A percentile compares a stretch with the other conserved stretches of the same genome.
Conservation (phyloP, 37 sponge, comb jelly and placozoan genomes). For the Agelas oroides region DNA sequence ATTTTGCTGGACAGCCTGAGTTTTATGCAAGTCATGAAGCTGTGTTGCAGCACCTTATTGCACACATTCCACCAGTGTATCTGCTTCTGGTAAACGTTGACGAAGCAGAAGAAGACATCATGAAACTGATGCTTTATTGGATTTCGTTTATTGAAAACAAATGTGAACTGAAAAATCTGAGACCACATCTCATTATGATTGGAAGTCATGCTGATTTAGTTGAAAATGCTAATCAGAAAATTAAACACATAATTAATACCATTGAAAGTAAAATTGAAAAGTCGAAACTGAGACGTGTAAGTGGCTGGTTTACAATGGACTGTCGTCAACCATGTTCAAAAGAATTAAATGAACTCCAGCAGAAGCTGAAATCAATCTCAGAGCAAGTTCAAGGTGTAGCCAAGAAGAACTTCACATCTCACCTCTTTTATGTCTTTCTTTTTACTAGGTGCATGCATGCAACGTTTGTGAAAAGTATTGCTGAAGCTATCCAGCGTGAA, state of each 20-base stretch:
- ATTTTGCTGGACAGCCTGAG: slow-evolving; percentile 44
- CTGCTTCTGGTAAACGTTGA: slow-evolving; percentile 35
- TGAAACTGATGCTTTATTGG: slow-evolving; percentile 16
- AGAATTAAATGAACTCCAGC: too few relatives aligned
- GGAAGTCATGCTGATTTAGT: slow-evolving; percentile 21
- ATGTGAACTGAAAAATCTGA: not conserved
- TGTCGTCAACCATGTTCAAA: too few relatives aligned
- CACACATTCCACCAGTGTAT: slow-evolving; percentile 5
- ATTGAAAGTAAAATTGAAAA: too few relatives aligned
- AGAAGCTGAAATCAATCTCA: too few relatives aligned
- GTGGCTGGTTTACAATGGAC: too few relatives aligned
- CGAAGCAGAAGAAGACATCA: slow-evolving; percentile 16
- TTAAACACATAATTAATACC: not conserved
- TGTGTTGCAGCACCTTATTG: slow-evolving; percentile 2
- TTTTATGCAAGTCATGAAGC: slow-evolving; percentile 34
- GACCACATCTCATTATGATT: slow-evolving; percentile 23
- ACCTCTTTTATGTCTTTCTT: too few relatives aligned
- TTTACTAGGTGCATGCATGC: too few relatives aligned
- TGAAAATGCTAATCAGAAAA: not conserved
- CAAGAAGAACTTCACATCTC: too few relatives aligned
- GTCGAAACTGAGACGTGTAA: too few relatives aligned
- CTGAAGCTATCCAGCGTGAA: too few relatives aligned
- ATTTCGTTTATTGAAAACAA: slow-evolving; percentile 11
- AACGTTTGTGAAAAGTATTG: too few relatives aligned
- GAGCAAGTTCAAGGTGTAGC: too few relatives aligned